phyloP scores from a whole-genome alignment of 1,140 invertebrate species.

The Tribolium castaneum region DNA sequence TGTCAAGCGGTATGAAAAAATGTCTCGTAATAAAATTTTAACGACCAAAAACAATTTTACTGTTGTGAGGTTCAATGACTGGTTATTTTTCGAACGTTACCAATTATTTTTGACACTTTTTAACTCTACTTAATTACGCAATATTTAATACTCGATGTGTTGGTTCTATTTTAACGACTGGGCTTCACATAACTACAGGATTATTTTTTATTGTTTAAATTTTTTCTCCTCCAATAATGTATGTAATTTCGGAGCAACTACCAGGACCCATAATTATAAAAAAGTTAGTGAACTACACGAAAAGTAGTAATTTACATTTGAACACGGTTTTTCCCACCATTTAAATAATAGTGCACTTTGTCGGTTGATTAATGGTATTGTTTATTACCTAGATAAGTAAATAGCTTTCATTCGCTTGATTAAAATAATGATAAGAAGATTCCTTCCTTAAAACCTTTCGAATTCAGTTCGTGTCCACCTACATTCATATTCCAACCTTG shows the following conservation, averaged over 20 bases:
- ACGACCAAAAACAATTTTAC: neutral
- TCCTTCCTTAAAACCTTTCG: neutral
- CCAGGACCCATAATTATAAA: neutral
- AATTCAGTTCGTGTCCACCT: neutral
- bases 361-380: too few species aligned
- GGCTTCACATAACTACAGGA: neutral
- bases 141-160: neutral
- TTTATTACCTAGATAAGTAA: neutral
- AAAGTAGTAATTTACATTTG: too few species aligned
- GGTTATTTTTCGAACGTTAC: neutral
- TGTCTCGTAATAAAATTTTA: neutral
- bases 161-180: neutral
- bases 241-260: neutral
- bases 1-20: neutral
- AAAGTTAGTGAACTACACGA: too few species aligned
- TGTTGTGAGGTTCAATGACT: constrained; percentile 3
- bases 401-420: neutral
- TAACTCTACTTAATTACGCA: neutral
- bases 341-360: too few species aligned
- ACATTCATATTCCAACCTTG: neutral
- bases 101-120: constrained; percentile 3
- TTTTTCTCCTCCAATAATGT: neutral
- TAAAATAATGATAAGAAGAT: neutral
- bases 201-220: neutral
- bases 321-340: too few species aligned